Evolutionary conservation across 2,113 vertebrate species (phyloP), one percentile per base, ranked within the genome.

Genomic region (Pterocles orientalis): DNA sequence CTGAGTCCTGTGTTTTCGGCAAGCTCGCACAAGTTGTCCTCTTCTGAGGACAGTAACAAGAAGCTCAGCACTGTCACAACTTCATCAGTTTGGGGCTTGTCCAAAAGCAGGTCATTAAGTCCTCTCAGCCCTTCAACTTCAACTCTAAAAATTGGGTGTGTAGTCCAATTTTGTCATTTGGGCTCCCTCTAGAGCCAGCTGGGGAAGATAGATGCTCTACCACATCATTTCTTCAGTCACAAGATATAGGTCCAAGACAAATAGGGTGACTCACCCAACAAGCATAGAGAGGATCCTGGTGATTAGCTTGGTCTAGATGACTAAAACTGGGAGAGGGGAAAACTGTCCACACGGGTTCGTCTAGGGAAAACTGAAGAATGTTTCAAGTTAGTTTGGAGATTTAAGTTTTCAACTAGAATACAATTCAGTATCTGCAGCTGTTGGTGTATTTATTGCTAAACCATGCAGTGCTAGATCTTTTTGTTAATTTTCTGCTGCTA

Each of bases 181-280:
- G 91, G 93, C 94, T 97, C 95, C 96, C 96, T 96, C 96, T 97
- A 97, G 95, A 96, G 94, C 83, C 91, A 95, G 2, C n/a, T 60
- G 72, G 80, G 28, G 43, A 90, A 95, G 95, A 82, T 18, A 87
- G 43, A 56, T 78, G 45, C 61, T 84, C 77, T 82, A 57, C 34
- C 33, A 76, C 39, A 36, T 68, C 2, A 26, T 91, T 65, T 86
- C 56, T 84, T 65, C 50, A 56, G 45, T 69, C 48, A 61, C 45
- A 56, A 68, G 34, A 53, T 81, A 26, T 0, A 0, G 21, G 23
- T 45, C 48, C 66, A 92, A 83, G 60, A 81, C 71, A 90, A 83
- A 83, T 18, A 90, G 6, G 18, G 20, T 71, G 39, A 91, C 36
- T 93, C 60, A 48, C 17, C 11, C 56, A 91, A 53, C 8, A 78